Evolutionary conservation across 1,140 invertebrate genomes (phyloP), one percentile per base, ranked within the genome.

Genomic region (Drosophila pectinifera): DNA sequence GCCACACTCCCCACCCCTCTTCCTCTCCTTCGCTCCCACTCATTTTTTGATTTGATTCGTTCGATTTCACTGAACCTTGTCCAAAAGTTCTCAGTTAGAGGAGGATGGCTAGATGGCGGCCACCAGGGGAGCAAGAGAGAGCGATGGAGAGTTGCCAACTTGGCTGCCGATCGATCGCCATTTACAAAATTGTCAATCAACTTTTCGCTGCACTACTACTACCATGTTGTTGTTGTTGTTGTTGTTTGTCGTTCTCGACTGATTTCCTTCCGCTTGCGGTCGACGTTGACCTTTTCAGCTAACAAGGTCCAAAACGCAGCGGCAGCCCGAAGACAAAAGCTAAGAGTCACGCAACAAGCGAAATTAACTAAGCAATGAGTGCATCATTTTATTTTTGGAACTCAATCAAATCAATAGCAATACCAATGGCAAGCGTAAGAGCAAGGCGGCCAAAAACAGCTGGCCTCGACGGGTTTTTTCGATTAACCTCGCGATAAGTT

Each of bases 301-400:
- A 75, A 38, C 46, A 36, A 48, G 57, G 43, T 24, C 69, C 67
- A 53, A 58, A 61, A 61, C 58, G 58, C 58, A 61, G 64, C 46
- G 31, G 18, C 18, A 61, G 63, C 18, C 49, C 54, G 26, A 63
- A 45, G 51, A 65, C 45, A 42, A 62, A 79, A 70, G 59, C 84
- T 55, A 77, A 79, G 80, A 85, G 81, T 86, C 82, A 85, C 81
- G 73, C 81, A 85, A 80, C 42, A 63, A 63, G 49, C 56, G 39
- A 75, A 64, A 54, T 62, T 54, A 78, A 59, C 74, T 69, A 53
- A 73, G 62, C 65, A 61, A 67, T 77, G 82, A 65, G 78, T 85
- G 78, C 82, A 85, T 80, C 77, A 85, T 73, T 84, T 85, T 85
- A 85, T 85, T 85, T 86, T 86, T 86, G 81, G 81, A 86, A 69